These are phyloP conservation scores for Steinernema scapterisci DNA, from an alignment of 2,888 invertebrate genomes.

Conservation along the genomic window DNA sequence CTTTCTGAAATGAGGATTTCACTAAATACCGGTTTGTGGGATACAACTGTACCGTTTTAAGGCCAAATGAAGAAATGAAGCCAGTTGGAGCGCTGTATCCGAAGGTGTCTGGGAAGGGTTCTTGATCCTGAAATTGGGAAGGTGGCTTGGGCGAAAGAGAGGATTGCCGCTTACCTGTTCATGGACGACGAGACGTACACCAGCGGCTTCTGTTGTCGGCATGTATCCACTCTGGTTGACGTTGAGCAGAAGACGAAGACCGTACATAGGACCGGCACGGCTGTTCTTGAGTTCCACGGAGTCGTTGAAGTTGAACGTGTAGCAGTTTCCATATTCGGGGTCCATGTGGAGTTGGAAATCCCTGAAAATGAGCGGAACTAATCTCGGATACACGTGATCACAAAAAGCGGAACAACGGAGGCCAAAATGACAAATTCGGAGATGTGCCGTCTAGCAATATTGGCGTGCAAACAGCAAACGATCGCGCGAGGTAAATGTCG, in stretches of 20 bases:
- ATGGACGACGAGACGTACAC: conserved; percentile 59
- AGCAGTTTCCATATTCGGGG: conserved; percentile 67
- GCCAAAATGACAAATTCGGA: no score
- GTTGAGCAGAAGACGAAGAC: conserved; percentile 64
- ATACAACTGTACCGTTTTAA: conserved; percentile 60
- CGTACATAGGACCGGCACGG: conserved; percentile 63
- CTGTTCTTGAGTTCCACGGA: conserved; percentile 62
- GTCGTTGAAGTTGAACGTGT: conserved; percentile 67
- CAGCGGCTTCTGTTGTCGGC: conserved; percentile 67
- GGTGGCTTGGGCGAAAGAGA: no score
- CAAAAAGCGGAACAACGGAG: no score
- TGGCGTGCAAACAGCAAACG: no score
- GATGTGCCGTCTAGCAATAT: no score
- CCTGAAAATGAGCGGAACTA: conserved; percentile 44
- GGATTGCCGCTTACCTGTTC: no score
- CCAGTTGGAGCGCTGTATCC: conserved; percentile 67
- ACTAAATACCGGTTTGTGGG: background rate
- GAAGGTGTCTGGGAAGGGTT: conserved; percentile 66
- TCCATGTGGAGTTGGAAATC: conserved; percentile 67
- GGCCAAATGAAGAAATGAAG: conserved; percentile 66
- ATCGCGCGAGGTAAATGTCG: no score
- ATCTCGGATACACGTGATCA: no score
- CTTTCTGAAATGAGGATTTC: conserved; percentile 58
- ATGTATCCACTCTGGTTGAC: conserved; percentile 67
- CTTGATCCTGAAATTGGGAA: no score